Conservation (phyloP, 2,888 invertebrate species). For the Oscheius sp. region DNA sequence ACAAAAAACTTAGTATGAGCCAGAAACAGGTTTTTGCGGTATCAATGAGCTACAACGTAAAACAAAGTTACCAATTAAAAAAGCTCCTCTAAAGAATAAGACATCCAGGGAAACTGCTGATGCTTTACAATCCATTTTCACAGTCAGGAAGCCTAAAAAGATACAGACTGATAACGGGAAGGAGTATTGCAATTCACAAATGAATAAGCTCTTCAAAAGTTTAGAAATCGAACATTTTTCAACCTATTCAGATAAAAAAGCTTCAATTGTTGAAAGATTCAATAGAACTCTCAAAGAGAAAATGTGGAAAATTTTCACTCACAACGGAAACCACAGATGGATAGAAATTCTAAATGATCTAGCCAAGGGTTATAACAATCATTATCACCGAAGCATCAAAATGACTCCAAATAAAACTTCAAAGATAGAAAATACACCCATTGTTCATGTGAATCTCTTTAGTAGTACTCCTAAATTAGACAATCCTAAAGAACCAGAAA, state of each 20-base stretch:
- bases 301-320: no score
- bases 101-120: slow-evolving; percentile 48
- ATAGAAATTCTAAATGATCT: no score
- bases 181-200: not conserved
- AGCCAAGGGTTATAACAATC: not conserved
- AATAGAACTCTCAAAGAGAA: no score
- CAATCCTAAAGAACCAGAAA: no score
- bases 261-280: no score
- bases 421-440: not conserved
- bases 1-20: slow-evolving; percentile 39
- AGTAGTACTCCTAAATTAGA: no score
- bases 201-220: not conserved
- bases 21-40: slow-evolving; percentile 42
- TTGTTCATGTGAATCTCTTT: no score
- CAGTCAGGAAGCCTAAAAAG: not conserved
- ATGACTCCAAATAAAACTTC: no score
- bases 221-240: no score
- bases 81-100: no score
- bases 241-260: not conserved
- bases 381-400: not conserved
- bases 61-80: slow-evolving; percentile 34
- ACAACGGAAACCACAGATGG: no score
- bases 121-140: slow-evolving; percentile 43
- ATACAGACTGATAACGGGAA: not conserved
- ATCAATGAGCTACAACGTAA: slow-evolving; percentile 39